Evolutionary conservation across 2,888 invertebrate species (phyloP).

Genomic region (Cryptophagus acutangulus): DNA sequence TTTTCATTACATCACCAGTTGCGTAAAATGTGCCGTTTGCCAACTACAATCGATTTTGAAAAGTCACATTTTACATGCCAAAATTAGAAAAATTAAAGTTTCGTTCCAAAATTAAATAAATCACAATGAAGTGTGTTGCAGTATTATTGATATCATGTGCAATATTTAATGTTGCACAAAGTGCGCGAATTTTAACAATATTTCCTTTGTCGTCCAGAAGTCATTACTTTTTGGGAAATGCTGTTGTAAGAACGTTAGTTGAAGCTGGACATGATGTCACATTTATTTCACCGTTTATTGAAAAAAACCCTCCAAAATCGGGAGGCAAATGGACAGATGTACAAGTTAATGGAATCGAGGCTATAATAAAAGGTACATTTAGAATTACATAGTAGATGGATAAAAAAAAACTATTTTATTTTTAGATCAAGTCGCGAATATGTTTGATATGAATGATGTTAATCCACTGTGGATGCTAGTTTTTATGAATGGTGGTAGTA

Average conservation of each 20-base stretch:
- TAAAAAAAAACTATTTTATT: slow-evolving; percentile 1
- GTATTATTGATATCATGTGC: not conserved
- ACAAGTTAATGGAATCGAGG: slow-evolving; percentile 15
- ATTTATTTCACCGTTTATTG: slow-evolving; percentile 23
- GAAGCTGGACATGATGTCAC: slow-evolving; percentile 32
- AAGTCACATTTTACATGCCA: too few species aligned
- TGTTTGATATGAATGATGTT: too few species aligned
- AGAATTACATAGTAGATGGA: too few species aligned
- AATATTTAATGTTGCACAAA: slow-evolving; percentile 2
- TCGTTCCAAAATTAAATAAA: not conserved
- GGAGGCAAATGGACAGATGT: slow-evolving; percentile 18
- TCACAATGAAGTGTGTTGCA: not conserved
- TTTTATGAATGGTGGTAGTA: too few species aligned
- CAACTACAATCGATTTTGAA: too few species aligned
- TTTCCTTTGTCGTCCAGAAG: slow-evolving; percentile 16
- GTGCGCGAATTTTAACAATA: slow-evolving; percentile 17
- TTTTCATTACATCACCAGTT: too few species aligned
- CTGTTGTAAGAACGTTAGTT: slow-evolving; percentile 26
- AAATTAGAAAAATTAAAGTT: not conserved
- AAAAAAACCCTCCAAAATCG: slow-evolving; percentile 25
- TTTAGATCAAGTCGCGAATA: too few species aligned
- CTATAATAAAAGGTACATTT: too few species aligned
- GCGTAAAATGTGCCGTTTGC: too few species aligned
- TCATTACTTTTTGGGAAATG: slow-evolving; percentile 22
- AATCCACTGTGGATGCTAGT: too few species aligned